Percentiles rank a stretch among this genome's conserved stretches.
Evolutionary conservation across 2,888 invertebrate species (phyloP).

Genomic region (Drosophila colorata): DNA sequence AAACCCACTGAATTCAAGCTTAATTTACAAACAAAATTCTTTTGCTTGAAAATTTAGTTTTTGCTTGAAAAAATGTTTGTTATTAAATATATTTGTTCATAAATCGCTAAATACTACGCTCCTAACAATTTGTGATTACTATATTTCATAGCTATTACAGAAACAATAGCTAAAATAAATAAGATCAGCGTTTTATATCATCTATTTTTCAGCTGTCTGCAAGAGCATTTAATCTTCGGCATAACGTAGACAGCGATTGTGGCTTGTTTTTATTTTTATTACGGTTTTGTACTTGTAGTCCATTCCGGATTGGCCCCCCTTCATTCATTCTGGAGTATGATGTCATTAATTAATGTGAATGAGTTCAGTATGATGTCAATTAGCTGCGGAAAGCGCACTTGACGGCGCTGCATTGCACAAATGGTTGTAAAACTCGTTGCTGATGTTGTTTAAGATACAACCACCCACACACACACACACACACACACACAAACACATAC

Average conservation of each 20-base stretch:
- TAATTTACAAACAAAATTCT: too few species aligned
- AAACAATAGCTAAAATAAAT: too few species aligned
- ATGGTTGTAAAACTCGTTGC: slow-evolving; percentile 52
- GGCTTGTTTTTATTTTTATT: slow-evolving; percentile 14
- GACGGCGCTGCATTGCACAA: slow-evolving; percentile 60
- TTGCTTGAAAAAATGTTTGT: too few species aligned
- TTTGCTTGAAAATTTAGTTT: too few species aligned
- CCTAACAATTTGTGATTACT: too few species aligned
- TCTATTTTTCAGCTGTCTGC: background rate
- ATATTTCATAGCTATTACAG: too few species aligned
- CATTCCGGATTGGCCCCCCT: slow-evolving; percentile 24
- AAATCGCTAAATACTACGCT: too few species aligned
- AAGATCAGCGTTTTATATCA: background rate
- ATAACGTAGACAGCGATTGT: background rate
- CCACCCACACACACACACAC: slow-evolving; percentile 33
- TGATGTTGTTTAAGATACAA: slow-evolving; percentile 37
- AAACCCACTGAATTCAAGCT: too few species aligned
- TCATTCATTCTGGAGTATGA: slow-evolving; percentile 65
- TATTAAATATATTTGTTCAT: too few species aligned
- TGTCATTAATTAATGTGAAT: slow-evolving; percentile 81
- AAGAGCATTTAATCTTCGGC: slow-evolving; percentile 21
- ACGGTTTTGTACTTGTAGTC: slow-evolving; percentile 19
- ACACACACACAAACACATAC: slow-evolving; percentile 6
- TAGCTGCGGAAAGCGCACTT: slow-evolving; percentile 79
- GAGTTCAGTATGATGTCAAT: slow-evolving; percentile 81